phyloP scores from a whole-genome alignment of 1,140 invertebrate genomes.

The Telenomus remus region DNA sequence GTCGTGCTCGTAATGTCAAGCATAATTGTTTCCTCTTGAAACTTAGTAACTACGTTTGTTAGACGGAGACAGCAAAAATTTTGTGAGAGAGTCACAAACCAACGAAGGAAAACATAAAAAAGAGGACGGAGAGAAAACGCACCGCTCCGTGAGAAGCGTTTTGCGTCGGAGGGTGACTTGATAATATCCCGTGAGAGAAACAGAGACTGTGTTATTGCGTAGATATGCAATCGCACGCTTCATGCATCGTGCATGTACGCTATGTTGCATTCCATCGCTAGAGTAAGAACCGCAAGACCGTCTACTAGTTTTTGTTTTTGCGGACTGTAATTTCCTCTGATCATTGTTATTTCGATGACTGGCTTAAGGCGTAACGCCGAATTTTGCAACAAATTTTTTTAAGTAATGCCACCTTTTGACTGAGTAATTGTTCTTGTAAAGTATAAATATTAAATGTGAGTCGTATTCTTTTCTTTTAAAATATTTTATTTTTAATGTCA shows the following conservation, averaged over 20 bases:
- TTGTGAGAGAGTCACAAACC: neutral
- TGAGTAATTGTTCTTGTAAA: too few species aligned
- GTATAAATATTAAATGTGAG: too few species aligned
- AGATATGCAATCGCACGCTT: conserved; percentile 59
- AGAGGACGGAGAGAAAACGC: conserved; percentile 26
- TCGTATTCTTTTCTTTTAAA: too few species aligned
- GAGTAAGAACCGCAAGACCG: too few species aligned
- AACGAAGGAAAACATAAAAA: conserved; percentile 13
- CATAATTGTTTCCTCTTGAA: conserved; percentile 58
- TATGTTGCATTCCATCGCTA: too few species aligned
- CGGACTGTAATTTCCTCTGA: too few species aligned
- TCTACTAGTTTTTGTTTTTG: too few species aligned
- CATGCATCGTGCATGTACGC: conserved; percentile 46
- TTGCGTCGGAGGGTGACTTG: conserved; percentile 61
- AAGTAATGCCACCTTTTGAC: too few species aligned
- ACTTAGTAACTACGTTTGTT: conserved; percentile 40
- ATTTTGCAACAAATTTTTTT: too few species aligned
- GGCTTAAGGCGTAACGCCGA: too few species aligned
- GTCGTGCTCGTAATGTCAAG: conserved; percentile 57
- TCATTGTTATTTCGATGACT: too few species aligned
- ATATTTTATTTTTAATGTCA: too few species aligned
- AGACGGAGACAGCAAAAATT: conserved; percentile 15
- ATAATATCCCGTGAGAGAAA: conserved; percentile 43
- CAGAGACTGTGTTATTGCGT: conserved; percentile 24
- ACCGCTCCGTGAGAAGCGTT: conserved; percentile 56